phyloP scores from a whole-genome alignment of 2,113 vertebrate species.

The Pionites leucogaster region DNA sequence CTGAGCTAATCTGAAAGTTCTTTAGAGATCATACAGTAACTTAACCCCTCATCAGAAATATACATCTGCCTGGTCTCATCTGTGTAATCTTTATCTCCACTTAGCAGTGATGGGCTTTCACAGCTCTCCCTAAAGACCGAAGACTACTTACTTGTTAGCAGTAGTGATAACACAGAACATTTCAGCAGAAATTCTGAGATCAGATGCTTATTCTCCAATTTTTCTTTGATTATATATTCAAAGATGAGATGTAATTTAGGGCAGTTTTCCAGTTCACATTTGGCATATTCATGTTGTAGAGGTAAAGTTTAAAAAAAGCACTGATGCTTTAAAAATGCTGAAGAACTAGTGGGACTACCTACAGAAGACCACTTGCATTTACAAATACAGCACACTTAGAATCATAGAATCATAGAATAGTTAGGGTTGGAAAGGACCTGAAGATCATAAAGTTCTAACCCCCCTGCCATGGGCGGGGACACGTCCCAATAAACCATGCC shows the following conservation, averaged over 20 bases:
- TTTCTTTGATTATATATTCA: neutral
- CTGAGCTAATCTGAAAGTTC: neutral
- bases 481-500: too few relatives aligned
- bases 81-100: neutral
- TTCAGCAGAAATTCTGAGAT: neutral
- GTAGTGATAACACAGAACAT: neutral
- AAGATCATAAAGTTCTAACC: too few relatives aligned
- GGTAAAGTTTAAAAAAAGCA: neutral
- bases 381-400: neutral
- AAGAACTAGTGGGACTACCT: neutral
- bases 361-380: neutral
- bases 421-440: too few relatives aligned
- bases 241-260: neutral
- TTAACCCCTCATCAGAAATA: neutral
- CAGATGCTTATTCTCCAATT: neutral
- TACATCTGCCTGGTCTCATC: neutral
- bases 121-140: neutral
- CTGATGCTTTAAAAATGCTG: neutral
- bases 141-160: neutral
- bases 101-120: neutral
- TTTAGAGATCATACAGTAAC: neutral
- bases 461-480: too few relatives aligned
- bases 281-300: neutral
- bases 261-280: neutral
- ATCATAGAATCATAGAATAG: too few relatives aligned